Evolutionary conservation across 1,140 invertebrate genomes (phyloP).

Genomic region (Solenopsis invicta): DNA sequence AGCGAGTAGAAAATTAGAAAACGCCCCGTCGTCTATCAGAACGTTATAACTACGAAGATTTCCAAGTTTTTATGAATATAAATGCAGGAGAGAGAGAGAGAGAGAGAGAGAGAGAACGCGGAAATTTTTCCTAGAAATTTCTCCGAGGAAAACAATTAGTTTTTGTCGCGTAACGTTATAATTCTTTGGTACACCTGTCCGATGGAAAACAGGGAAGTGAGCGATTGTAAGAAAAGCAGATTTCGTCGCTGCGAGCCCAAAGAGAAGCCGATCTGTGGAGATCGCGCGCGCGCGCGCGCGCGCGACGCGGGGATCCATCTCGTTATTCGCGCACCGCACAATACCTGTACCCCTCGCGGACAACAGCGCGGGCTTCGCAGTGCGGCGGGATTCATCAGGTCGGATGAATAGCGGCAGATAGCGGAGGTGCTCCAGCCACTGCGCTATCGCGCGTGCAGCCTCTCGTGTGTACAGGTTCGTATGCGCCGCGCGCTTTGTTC

Average conservation of each 20-base stretch:
- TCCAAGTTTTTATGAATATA: neutral
- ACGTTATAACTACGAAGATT: neutral
- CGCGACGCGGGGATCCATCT: constrained; percentile 2
- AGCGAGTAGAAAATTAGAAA: neutral
- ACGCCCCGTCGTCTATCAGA: neutral
- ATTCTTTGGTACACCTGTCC: neutral
- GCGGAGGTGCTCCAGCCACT: constrained; percentile 31
- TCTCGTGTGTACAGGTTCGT: constrained; percentile 67
- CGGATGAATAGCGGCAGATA: constrained; percentile 60
- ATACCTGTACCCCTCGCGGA: constrained; percentile 39
- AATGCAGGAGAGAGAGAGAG: neutral
- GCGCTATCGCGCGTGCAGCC: constrained; percentile 63
- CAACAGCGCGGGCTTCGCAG: constrained; percentile 22
- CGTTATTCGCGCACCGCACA: constrained; percentile 55
- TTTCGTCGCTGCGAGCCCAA: neutral
- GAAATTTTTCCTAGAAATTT: neutral
- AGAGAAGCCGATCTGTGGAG: neutral
- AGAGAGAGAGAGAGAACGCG: neutral
- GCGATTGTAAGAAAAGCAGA: neutral
- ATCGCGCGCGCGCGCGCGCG: neutral
- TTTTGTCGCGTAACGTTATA: neutral
- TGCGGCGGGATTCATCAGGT: constrained; percentile 35
- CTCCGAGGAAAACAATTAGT: neutral
- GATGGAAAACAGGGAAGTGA: neutral
- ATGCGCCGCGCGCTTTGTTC: constrained; percentile 78